These are phyloP conservation scores for Meliscaeva auricollis DNA, from an alignment of 2,888 invertebrate species.

Conservation along the genomic window DNA sequence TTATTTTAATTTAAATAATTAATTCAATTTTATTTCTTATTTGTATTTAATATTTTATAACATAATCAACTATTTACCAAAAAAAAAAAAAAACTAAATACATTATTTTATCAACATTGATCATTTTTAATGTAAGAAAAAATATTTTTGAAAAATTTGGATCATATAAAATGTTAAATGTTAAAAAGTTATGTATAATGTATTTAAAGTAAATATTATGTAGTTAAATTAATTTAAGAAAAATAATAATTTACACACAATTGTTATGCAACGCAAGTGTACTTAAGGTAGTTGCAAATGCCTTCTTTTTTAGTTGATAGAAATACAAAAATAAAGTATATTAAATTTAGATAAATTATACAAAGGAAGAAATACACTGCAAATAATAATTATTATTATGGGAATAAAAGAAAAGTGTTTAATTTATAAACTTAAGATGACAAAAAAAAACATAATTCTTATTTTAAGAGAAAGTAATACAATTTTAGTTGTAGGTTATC, in stretches of 20 bases:
- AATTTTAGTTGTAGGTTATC: too few species aligned
- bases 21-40: constrained; percentile 26
- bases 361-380: constrained; percentile 53
- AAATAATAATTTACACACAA: constrained; percentile 31
- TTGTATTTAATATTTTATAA: not conserved
- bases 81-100: constrained; percentile 10
- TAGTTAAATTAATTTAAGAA: constrained; percentile 26
- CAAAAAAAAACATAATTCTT: not conserved
- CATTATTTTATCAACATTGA: constrained; percentile 5
- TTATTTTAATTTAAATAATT: constrained; percentile 49
- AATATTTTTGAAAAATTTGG: constrained; percentile 7
- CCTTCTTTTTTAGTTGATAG: constrained; percentile 63
- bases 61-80: constrained; percentile 30
- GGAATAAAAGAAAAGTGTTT: constrained; percentile 47
- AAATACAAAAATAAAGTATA: constrained; percentile 39
- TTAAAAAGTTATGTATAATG: constrained; percentile 17
- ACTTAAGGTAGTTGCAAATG: constrained; percentile 71
- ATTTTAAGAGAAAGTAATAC: not conserved
- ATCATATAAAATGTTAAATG: not conserved
- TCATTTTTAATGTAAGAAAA: not conserved
- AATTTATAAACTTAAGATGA: not conserved
- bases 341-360: constrained; percentile 71
- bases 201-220: not conserved
- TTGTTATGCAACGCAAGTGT: constrained; percentile 68
- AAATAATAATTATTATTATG: constrained; percentile 53